Evolutionary conservation across 1,140 invertebrate species (phyloP).

Genomic region (Drosophila equinoxialis): DNA sequence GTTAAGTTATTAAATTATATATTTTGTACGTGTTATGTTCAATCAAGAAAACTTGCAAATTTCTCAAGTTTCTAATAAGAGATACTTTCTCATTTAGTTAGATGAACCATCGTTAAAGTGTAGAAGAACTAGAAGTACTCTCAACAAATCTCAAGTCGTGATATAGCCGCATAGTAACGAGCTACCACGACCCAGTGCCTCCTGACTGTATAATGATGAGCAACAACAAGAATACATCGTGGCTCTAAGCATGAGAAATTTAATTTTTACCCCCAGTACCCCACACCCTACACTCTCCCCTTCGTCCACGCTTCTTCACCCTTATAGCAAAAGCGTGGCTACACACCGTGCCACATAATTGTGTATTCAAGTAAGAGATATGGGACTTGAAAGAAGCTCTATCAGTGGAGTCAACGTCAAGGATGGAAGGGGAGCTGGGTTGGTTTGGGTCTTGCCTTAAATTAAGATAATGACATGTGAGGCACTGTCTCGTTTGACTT

Average conservation of each 20-base stretch:
- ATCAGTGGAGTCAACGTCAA: conserved; percentile 25
- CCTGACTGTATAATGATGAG: conserved; percentile 72
- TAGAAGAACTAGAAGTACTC: conserved; percentile 40
- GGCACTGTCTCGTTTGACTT: conserved; percentile 44
- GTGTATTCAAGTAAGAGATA: conserved; percentile 79
- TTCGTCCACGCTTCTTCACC: not conserved
- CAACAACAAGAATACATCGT: conserved; percentile 41
- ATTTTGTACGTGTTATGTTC: not conserved
- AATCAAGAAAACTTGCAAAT: not conserved
- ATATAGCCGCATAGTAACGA: conserved; percentile 69
- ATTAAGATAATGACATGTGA: conserved; percentile 79
- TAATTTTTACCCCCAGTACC: conserved; percentile 63
- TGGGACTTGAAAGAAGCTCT: conserved; percentile 70
- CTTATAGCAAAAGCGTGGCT: not conserved
- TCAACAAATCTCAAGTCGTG: conserved; percentile 67
- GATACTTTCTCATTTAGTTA: conserved; percentile 32
- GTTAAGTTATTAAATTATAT: not conserved
- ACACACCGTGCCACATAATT: conserved; percentile 61
- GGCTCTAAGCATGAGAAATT: conserved; percentile 70
- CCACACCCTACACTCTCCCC: not conserved
- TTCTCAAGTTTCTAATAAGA: conserved; percentile 3
- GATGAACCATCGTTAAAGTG: conserved; percentile 42
- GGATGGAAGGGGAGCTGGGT: not conserved
- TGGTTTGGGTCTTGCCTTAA: conserved; percentile 52
- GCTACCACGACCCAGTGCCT: conserved; percentile 33